Percentiles rank a stretch among this genome's conserved stretches.
These are phyloP conservation scores for Agrilus cyanescens DNA, from an alignment of 2,888 invertebrate species.

Conservation along the genomic window DNA sequence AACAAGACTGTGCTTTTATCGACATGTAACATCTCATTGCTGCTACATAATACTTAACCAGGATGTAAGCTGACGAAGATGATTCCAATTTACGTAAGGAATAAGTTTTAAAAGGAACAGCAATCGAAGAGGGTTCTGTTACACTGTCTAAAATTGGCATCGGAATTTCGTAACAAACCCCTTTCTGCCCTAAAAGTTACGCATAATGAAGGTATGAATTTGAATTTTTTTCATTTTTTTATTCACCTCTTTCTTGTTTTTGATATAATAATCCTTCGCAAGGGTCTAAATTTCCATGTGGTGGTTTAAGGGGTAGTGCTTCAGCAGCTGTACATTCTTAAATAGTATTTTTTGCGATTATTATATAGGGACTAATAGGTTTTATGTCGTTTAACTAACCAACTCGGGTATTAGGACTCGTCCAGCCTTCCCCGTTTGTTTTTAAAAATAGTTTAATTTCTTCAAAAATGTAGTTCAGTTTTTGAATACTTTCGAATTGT, in stretches of 20 bases:
- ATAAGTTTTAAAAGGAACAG: constrained; percentile 45
- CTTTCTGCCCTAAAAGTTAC: neutral
- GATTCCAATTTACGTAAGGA: constrained; percentile 38
- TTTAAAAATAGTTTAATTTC: constrained; percentile 44
- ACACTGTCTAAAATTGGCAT: constrained; percentile 49
- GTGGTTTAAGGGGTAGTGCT: constrained; percentile 2
- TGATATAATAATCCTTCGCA: constrained; percentile 18
- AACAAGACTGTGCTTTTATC: constrained; percentile 28
- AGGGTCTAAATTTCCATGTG: constrained; percentile 9
- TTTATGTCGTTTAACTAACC: neutral
- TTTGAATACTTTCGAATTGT: constrained; percentile 41
- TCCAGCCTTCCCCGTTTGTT: constrained; percentile 50
- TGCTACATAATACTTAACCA: constrained; percentile 43
- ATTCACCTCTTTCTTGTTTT: neutral
- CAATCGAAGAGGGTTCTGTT: constrained; percentile 42
- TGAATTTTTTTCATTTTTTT: neutral
- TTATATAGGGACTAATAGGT: neutral
- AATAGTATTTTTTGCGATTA: no score
- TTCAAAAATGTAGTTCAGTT: constrained; percentile 42
- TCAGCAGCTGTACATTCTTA: neutral
- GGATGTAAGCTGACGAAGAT: constrained; percentile 35
- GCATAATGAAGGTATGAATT: neutral
- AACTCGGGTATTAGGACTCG: constrained; percentile 18
- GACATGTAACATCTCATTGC: constrained; percentile 37
- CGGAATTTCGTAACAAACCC: constrained; percentile 32